A percentile compares a stretch with the other conserved stretches of the same genome.
Evolutionary conservation across 2,888 invertebrate genomes (phyloP).

Genomic region (Cryptus viduatorius): DNA sequence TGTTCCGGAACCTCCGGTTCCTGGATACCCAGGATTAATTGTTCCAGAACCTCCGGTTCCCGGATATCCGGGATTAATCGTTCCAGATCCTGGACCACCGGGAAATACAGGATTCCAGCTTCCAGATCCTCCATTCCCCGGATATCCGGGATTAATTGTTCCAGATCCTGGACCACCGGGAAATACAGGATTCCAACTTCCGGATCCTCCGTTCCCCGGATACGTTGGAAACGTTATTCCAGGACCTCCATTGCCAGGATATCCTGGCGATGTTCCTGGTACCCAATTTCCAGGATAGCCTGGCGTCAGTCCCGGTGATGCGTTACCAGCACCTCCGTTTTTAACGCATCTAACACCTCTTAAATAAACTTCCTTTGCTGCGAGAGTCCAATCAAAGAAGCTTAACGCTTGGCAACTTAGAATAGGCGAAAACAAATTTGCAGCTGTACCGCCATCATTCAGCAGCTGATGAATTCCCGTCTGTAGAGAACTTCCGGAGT

Average conservation of each 20-base stretch:
- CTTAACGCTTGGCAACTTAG: slow-evolving; percentile 73
- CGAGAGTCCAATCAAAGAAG: slow-evolving; percentile 77
- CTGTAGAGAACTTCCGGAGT: slow-evolving; percentile 17
- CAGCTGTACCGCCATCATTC: slow-evolving; percentile 23
- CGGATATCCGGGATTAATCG: slow-evolving; percentile 18
- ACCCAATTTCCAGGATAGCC: not conserved
- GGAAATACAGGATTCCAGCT: too few species aligned
- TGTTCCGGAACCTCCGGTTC: slow-evolving; percentile 16
- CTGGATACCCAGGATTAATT: slow-evolving; percentile 43
- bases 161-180: slow-evolving; percentile 41
- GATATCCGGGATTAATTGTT: slow-evolving; percentile 38
- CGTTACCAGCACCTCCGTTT: slow-evolving; percentile 38
- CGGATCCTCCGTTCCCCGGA: slow-evolving; percentile 35
- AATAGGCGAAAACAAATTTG: slow-evolving; percentile 44
- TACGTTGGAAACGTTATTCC: slow-evolving; percentile 6
- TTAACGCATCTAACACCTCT: slow-evolving; percentile 72
- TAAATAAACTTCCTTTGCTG: slow-evolving; percentile 76
- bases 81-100: slow-evolving; percentile 46
- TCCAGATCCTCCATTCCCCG: slow-evolving; percentile 34
- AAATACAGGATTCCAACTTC: slow-evolving; percentile 24
- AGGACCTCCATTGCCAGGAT: slow-evolving; percentile 38
- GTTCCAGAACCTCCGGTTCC: slow-evolving; percentile 37
- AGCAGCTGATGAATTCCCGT: slow-evolving; percentile 16
- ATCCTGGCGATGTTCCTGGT: slow-evolving; percentile 26
- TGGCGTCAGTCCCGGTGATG: slow-evolving; percentile 18